Percentiles rank a stretch among this genome's conserved stretches.
These are phyloP conservation scores for Eledona agricola DNA, from an alignment of 2,888 invertebrate species.

Conservation along the genomic window DNA sequence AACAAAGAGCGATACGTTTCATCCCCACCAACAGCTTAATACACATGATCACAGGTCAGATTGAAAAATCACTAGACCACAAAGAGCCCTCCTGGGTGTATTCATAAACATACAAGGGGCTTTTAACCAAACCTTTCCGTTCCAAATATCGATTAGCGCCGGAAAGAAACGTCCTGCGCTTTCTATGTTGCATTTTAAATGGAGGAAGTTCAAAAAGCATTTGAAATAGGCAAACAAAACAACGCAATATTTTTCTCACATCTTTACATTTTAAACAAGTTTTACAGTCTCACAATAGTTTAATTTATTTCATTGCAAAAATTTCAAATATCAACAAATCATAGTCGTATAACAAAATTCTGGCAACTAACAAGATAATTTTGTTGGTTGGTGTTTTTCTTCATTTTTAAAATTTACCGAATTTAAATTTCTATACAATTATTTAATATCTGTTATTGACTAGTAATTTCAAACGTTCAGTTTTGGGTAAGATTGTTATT, in stretches of 20 bases:
- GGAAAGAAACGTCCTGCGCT: too few relatives aligned
- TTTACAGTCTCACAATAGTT: conserved; percentile 55
- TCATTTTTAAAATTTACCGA: conserved; percentile 16
- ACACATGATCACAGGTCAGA: too few relatives aligned
- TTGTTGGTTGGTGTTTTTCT: conserved; percentile 42
- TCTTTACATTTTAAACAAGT: conserved; percentile 49
- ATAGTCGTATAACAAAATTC: conserved; percentile 54
- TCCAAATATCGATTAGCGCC: too few relatives aligned
- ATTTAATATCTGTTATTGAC: conserved; percentile 41
- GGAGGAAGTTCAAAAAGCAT: too few relatives aligned
- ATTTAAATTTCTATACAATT: conserved; percentile 39
- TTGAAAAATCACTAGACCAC: too few relatives aligned
- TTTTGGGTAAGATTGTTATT: too few relatives aligned
- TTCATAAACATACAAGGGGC: too few relatives aligned
- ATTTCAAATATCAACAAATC: conserved; percentile 54
- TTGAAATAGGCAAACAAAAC: conserved; percentile 14
- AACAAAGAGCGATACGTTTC: too few relatives aligned
- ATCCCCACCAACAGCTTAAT: too few relatives aligned
- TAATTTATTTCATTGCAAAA: conserved; percentile 52
- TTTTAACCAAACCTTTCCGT: too few relatives aligned
- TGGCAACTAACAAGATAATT: conserved; percentile 53
- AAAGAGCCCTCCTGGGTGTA: too few relatives aligned
- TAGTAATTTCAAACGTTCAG: conserved; percentile 38
- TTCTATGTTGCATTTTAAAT: too few relatives aligned
- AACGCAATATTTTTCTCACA: conserved; percentile 10